These are phyloP conservation scores for Ochotona curzoniae DNA, from an alignment of 2,113 vertebrate species.

Conservation along the genomic window DNA sequence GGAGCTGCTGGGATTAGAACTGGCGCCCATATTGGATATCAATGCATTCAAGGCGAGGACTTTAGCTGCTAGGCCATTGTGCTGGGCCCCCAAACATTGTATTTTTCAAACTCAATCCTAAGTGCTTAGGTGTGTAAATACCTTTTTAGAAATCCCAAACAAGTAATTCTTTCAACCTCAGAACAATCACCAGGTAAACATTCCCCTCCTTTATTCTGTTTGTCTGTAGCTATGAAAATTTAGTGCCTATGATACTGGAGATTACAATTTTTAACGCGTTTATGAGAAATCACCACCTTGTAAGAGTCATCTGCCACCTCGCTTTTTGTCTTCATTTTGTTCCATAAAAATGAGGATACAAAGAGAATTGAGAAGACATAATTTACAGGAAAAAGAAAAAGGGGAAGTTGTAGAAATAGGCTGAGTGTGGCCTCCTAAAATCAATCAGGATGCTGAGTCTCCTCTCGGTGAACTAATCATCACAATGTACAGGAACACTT, in stretches of 20 bases:
- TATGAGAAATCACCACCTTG: neutral
- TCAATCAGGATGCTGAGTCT: neutral
- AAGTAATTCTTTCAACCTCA: slow-evolving; percentile 48
- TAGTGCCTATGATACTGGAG: neutral
- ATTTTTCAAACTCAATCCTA: slow-evolving; percentile 27
- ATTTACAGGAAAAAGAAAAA: neutral
- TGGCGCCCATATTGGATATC: too few species aligned
- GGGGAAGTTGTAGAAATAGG: neutral
- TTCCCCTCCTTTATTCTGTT: neutral
- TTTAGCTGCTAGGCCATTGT: too few species aligned
- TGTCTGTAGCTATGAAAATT: neutral
- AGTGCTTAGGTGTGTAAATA: slow-evolving; percentile 16
- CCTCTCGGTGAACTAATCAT: neutral
- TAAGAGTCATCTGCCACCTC: neutral
- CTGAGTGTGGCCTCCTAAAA: neutral
- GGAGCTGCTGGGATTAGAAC: too few species aligned
- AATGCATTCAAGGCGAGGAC: too few species aligned
- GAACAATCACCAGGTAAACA: neutral
- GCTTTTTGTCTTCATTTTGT: neutral
- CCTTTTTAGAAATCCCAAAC: slow-evolving; percentile 54
- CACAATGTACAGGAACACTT: neutral
- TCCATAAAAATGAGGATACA: neutral
- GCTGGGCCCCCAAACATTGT: too few species aligned
- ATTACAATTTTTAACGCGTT: neutral
- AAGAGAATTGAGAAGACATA: neutral